phyloP scores from a whole-genome alignment of 2,113 vertebrate species.

The Rhynchopsitta pachyrhyncha region DNA sequence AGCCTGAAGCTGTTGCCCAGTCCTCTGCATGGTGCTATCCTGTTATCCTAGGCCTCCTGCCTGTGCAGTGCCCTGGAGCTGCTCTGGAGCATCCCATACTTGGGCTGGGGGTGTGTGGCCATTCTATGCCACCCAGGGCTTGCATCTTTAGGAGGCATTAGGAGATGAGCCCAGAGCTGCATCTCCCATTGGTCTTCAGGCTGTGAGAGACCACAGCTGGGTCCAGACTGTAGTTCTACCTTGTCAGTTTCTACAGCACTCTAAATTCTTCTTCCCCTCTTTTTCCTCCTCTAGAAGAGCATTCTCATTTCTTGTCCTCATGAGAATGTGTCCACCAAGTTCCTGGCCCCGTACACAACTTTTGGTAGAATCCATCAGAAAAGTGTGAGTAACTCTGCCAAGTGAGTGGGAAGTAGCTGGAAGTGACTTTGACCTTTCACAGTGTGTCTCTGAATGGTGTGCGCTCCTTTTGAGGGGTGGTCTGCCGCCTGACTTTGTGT shows the following conservation, averaged over 20 bases:
- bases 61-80: background rate
- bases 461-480: fast-evolving
- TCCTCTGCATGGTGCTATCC: fast-evolving
- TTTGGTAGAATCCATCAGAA: conserved; percentile 76
- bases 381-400: conserved; percentile 70
- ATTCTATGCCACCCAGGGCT: background rate
- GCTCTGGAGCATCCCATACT: fast-evolving
- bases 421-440: fast-evolving
- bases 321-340: conserved; percentile 73
- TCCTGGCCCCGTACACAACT: conserved; percentile 72
- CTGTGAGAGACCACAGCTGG: background rate
- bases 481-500: background rate
- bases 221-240: fast-evolving
- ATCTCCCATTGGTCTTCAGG: fast-evolving
- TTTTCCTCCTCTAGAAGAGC: conserved; percentile 67
- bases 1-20: fast-evolving
- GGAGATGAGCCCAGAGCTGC: fast-evolving
- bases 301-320: conserved; percentile 77
- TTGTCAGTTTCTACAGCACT: fast-evolving
- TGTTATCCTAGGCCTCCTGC: fast-evolving
- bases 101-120: fast-evolving
- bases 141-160: fast-evolving
- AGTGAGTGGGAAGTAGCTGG: background rate
- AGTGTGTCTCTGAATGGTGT: fast-evolving
- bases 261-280: background rate